phyloP scores from a whole-genome alignment of 1,140 invertebrate genomes.

The Brachionus sp. region DNA sequence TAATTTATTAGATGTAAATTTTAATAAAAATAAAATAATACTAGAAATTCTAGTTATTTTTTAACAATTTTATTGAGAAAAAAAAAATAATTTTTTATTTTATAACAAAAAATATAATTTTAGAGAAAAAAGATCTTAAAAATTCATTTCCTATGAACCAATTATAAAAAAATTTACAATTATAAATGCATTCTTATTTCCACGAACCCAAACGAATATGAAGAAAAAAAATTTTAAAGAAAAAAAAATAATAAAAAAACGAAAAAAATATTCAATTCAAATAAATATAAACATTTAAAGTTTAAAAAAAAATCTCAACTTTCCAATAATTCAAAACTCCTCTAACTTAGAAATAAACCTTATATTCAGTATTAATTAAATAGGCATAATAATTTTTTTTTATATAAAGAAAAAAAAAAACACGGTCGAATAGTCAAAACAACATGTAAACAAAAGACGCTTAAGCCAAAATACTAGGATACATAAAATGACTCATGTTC shows the following conservation, averaged over 20 bases:
- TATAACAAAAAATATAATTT: not conserved
- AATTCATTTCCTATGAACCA: not conserved
- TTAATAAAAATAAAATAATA: too few relatives aligned
- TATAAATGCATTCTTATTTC: not conserved
- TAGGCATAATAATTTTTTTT: not conserved
- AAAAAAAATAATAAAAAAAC: not conserved
- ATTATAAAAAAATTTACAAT: not conserved
- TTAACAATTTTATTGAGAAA: not conserved
- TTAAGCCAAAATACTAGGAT: constrained; percentile 40
- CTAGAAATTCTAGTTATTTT: not conserved
- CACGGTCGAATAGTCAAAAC: not conserved
- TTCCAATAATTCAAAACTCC: not conserved
- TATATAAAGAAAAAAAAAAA: not conserved
- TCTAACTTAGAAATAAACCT: not conserved
- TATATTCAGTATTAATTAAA: not conserved
- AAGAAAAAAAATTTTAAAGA: not conserved
- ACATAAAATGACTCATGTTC: constrained; percentile 45
- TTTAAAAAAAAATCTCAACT: not conserved
- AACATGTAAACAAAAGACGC: not conserved
- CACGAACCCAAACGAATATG: not conserved
- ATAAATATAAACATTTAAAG: not conserved
- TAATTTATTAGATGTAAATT: too few relatives aligned
- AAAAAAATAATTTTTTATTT: not conserved
- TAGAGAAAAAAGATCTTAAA: not conserved
- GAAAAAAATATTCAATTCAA: not conserved